Evolutionary conservation across 1,140 invertebrate species (phyloP), one percentile per base, ranked within the genome.

Genomic region (Arctopsyche grandis): DNA sequence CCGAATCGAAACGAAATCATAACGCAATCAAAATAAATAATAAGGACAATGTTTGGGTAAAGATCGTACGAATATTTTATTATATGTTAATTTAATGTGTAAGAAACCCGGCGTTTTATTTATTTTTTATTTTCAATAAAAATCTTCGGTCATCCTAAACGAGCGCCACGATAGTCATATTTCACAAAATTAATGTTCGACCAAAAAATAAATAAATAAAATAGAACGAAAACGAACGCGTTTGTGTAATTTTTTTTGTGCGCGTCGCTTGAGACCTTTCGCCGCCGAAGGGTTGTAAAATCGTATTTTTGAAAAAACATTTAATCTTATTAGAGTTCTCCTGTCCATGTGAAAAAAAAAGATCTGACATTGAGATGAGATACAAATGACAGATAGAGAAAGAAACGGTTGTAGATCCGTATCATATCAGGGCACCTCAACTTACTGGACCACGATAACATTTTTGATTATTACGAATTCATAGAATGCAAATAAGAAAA

Each of bases 301-400:
- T 66, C 9, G 63, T 12, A 22, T 74, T 74, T 74, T 52, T 14
- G 21, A 81, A 79, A 81, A 79, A 79, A 82, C 52, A 48, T 79
- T 81, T 82, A 82, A 82, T 82, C 80, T 82, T 79, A 66, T 82
- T 82, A 77, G 75, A 75, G 71, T 75, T 78, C 63, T 74, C 21
- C 63, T 66, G 63, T 66, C 63, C 24, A 1, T 29, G 60, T 70
- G 44, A 66, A 78, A 78, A 69, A 69, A 56, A 78, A 78, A 81
- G 69, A 70, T 75, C 75, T 77, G 80, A 82, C 80, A 79, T 77
- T 77, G 78, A 82, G 75, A 79, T 73, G 80, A 82, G 80, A 79
- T 81, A 77, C 75, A 77, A 82, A 82, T 82, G 80, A 82, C 80
- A 82, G 80, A 82, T 82, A 82, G 43, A 75, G 77, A 82, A 82